phyloP scores from a whole-genome alignment of 1,140 invertebrate genomes.

The Hesperophylax magnus region DNA sequence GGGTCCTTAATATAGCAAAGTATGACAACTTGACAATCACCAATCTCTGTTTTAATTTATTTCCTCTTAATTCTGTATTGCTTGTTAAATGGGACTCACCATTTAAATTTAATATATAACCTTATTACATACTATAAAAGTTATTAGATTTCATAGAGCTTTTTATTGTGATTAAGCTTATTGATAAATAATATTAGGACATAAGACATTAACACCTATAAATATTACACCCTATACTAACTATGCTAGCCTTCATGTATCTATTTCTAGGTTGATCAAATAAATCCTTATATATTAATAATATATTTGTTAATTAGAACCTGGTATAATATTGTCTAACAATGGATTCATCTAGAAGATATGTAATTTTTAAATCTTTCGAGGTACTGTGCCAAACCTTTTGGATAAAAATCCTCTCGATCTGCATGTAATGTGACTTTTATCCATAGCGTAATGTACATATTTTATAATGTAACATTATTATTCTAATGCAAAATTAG shows the following conservation, averaged over 20 bases:
- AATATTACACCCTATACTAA: slow-evolving; percentile 6
- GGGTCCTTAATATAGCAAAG: no score
- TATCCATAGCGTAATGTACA: slow-evolving; percentile 35
- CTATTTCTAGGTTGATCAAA: neutral
- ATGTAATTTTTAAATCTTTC: slow-evolving; percentile 22
- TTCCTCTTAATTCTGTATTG: neutral
- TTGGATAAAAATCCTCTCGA: slow-evolving; percentile 24
- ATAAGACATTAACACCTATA: slow-evolving; percentile 12
- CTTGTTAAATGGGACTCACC: neutral
- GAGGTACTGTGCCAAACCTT: slow-evolving; percentile 34
- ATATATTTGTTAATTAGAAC: no score
- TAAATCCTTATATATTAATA: neutral
- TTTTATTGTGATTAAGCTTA: slow-evolving; percentile 28
- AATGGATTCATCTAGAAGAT: neutral
- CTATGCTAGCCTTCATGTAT: slow-evolving; percentile 18
- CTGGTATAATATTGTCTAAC: neutral
- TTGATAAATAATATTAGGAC: neutral
- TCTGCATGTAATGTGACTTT: slow-evolving; percentile 27
- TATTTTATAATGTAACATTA: slow-evolving; percentile 33
- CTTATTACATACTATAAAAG: neutral
- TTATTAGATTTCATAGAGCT: slow-evolving; percentile 37
- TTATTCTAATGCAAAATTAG: slow-evolving; percentile 32
- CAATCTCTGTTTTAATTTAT: neutral
- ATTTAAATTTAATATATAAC: slow-evolving; percentile 10
- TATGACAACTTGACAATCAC: slow-evolving; percentile 25